Evolutionary conservation across 2,797 vertebrate species (phyloP), one percentile per base, ranked within the genome.

Genomic region (Phoxinus dragarum): DNA sequence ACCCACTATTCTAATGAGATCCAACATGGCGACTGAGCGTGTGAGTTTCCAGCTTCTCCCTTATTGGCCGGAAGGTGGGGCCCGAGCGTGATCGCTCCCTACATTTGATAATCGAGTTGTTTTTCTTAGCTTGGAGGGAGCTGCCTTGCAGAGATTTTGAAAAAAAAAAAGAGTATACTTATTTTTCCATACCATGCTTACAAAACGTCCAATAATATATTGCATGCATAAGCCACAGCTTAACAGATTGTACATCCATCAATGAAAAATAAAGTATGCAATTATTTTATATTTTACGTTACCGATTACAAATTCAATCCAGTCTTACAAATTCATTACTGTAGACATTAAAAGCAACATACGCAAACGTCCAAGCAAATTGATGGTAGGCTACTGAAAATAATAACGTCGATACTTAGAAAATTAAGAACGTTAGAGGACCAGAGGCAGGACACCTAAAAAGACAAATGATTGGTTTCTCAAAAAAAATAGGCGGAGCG

Each of bases 121-220:
- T 94, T 93, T 80, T 80, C 56, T 93, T 94, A 94, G 91, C 92
- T 91, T 91, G 75, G 82, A 89, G 59, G 90, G 92, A 94, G 90
- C 90, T 92, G 93, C 91, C 92, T 93, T 94, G 94, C 94, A 94
- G 93, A 93, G 91, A 94, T 90, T 92, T 85, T n/a, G n/a, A 27
- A 27, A 27, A 27, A 27, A 27, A 27, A 1, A 27, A 1, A 27
- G 1, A 88, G n/a, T 27, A 89, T 34, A 94, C 90, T 92, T 78
- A 49, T 90, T n/a, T 76, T 88, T 79, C 88, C 72, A 89, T 88
- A 86, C 52, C 31, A 61, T 83, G 86, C 64, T 31, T 71, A 84
- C 27, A 75, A 44, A 81, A 80, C 31, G n/a, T 61, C 7, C 19
- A 44, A 75, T 12, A 4, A 82, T 72, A 14, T 59, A 76, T 38